Conservation (phyloP, 2,888 invertebrate species). For the Laothoe populi region DNA sequence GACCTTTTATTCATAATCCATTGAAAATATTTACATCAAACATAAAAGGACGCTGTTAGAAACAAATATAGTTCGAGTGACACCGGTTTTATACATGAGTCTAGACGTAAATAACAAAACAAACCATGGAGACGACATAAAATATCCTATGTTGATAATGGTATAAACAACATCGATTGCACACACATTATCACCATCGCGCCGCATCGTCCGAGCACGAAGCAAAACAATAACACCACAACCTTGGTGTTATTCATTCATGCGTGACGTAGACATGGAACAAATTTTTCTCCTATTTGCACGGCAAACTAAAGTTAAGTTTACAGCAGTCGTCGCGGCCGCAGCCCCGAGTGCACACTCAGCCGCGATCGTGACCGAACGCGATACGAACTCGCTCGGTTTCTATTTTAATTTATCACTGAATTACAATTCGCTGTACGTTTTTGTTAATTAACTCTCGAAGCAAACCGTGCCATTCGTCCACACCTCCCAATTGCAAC, state of each 20-base stretch:
- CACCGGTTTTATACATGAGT: neutral
- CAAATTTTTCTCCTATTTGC: slow-evolving; percentile 77
- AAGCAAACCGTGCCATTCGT: slow-evolving; percentile 38
- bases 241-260: slow-evolving; percentile 75
- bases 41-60: neutral
- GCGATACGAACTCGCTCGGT: slow-evolving; percentile 53
- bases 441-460: slow-evolving; percentile 49
- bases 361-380: slow-evolving; percentile 58
- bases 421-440: slow-evolving; percentile 47
- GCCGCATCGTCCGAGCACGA: slow-evolving; percentile 52
- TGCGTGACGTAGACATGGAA: slow-evolving; percentile 74
- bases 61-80: neutral
- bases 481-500: neutral
- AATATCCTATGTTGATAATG: slow-evolving; percentile 22
- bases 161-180: slow-evolving; percentile 38
- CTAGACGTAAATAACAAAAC: slow-evolving; percentile 9
- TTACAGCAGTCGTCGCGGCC: slow-evolving; percentile 56
- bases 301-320: slow-evolving; percentile 69
- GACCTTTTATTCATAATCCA: neutral
- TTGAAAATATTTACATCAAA: neutral
- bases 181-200: slow-evolving; percentile 44
- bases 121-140: neutral
- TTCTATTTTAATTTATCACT: slow-evolving; percentile 57
- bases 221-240: slow-evolving; percentile 67
- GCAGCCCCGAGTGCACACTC: slow-evolving; percentile 58